Evolutionary conservation across 1,140 invertebrate species (phyloP).

Genomic region (Batillaria attramentaria): DNA sequence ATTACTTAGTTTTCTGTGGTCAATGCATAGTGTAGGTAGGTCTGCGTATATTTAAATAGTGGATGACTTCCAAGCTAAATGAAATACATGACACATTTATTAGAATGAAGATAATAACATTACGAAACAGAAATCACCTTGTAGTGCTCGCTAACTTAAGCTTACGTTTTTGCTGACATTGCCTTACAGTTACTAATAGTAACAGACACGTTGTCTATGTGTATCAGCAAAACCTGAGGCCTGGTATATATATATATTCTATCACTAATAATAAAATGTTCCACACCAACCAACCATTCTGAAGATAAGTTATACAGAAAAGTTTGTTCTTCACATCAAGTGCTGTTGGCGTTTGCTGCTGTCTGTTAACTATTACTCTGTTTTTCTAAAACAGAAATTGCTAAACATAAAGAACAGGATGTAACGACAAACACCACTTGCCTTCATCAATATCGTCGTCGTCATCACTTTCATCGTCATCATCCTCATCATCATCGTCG

Average conservation of each 20-base stretch:
- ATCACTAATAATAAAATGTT: neutral
- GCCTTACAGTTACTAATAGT: too few relatives aligned
- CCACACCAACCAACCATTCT: neutral
- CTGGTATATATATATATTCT: too few relatives aligned
- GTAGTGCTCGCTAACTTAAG: too few relatives aligned
- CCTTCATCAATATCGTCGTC: conserved; percentile 19
- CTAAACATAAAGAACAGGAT: neutral
- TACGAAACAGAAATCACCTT: too few relatives aligned
- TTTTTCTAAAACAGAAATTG: neutral
- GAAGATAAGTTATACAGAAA: neutral
- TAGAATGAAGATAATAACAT: neutral
- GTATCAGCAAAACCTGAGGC: too few relatives aligned
- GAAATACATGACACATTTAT: neutral
- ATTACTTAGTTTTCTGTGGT: too few relatives aligned
- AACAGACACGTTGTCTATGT: too few relatives aligned
- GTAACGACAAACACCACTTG: neutral
- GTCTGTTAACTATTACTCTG: neutral
- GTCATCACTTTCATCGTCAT: conserved; percentile 22
- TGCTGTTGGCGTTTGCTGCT: neutral
- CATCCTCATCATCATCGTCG: conserved; percentile 28
- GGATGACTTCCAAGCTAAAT: neutral
- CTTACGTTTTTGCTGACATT: too few relatives aligned
- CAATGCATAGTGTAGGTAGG: too few relatives aligned
- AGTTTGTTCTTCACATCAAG: neutral
- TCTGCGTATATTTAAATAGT: neutral